A percentile compares a stretch with the other conserved stretches of the same genome.
phyloP scores from a whole-genome alignment of 2,888 invertebrate species.

The Luperina testacea region DNA sequence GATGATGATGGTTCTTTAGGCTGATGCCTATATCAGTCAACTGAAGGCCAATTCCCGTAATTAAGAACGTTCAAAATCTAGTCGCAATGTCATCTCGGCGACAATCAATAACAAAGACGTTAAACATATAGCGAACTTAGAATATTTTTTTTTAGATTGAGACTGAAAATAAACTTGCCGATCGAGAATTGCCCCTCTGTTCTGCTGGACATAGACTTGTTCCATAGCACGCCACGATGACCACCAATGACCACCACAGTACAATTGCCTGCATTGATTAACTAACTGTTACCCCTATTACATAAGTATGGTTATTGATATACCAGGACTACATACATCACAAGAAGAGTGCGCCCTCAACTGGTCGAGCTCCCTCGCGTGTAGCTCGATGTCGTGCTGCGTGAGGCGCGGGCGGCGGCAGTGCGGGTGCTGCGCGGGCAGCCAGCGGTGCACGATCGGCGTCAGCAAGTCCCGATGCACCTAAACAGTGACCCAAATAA shows the following conservation, averaged over 20 bases:
- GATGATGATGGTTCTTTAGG: too few species aligned
- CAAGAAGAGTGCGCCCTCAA: conserved; percentile 69
- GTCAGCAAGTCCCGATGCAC: conserved; percentile 92
- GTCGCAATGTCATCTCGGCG: background rate
- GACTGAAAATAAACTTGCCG: background rate
- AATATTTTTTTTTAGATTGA: background rate
- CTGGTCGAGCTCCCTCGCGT: conserved; percentile 77
- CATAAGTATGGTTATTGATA: background rate
- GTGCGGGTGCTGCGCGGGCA: conserved; percentile 82
- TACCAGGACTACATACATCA: conserved; percentile 67
- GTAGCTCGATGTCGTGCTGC: conserved; percentile 81
- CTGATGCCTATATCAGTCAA: background rate
- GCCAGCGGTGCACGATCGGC: conserved; percentile 90
- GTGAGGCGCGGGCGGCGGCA: conserved; percentile 83
- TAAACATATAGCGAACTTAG: background rate
- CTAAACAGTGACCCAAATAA: conserved; percentile 63
- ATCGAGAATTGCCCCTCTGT: background rate
- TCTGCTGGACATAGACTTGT: background rate
- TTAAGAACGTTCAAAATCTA: background rate
- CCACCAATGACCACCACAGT: background rate
- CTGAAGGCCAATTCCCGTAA: background rate
- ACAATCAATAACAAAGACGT: background rate
- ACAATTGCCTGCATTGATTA: background rate
- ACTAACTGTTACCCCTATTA: background rate
- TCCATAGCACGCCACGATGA: background rate